Evolutionary conservation across 2,888 invertebrate species (phyloP).

Genomic region (Neoascia interrupta): DNA sequence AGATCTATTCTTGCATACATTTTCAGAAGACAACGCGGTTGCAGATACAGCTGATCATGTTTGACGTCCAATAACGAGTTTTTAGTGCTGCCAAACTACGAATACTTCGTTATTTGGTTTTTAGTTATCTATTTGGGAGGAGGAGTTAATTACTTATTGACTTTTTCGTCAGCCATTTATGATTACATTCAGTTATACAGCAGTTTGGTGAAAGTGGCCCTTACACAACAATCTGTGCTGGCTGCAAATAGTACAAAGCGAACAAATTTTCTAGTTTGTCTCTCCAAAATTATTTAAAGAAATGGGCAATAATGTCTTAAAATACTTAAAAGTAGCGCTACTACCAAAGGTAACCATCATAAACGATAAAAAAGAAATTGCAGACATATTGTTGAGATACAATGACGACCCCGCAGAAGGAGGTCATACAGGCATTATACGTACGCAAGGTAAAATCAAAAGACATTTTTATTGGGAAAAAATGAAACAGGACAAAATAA

Average conservation of each 20-base stretch:
- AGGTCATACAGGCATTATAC: constrained; percentile 3
- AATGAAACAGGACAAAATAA: constrained; percentile 18
- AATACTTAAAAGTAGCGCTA: constrained; percentile 31
- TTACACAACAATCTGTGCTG: too few species aligned
- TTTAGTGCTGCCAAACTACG: too few species aligned
- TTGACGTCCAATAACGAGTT: too few species aligned
- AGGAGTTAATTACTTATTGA: too few species aligned
- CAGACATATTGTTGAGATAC: constrained; percentile 1
- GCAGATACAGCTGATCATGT: too few species aligned
- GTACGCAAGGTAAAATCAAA: constrained; percentile 34
- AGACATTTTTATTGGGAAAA: constrained; percentile 34
- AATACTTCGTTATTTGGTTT: too few species aligned
- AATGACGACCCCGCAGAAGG: constrained; percentile 1
- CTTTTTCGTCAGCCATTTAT: too few species aligned
- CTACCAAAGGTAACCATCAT: constrained; percentile 16
- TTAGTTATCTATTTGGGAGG: too few species aligned
- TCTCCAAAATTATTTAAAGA: constrained; percentile 26
- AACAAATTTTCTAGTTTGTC: constrained; percentile 24
- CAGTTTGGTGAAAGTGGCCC: too few species aligned
- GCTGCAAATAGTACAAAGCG: constrained; percentile 24
- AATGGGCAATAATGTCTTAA: constrained; percentile 28
- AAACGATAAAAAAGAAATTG: constrained; percentile 17
- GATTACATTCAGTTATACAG: too few species aligned
- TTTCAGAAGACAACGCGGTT: too few species aligned
- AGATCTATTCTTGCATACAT: too few species aligned